Base-by-base conservation (phyloP, 92 coral and sea anemone genomes). In the Phymanthus crucifer region DNA sequence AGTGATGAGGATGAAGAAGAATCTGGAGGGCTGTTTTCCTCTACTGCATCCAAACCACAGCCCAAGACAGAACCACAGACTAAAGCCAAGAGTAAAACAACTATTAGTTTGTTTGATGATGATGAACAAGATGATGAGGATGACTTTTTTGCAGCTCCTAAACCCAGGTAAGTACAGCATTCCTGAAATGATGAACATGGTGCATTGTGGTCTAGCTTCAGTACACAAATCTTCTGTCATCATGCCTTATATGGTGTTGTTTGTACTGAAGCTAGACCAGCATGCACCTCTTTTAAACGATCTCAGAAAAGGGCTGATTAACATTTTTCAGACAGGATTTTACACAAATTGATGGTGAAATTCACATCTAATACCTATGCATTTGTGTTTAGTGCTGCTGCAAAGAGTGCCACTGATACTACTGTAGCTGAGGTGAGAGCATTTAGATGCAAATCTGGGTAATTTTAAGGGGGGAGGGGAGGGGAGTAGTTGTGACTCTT, bases 91-190 rank as follows among this genome's bases (percentile, higher is more conserved):
- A 11, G 91, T 73, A 92, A 92, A 69, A 90, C 98, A 14, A 96
- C 99, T 6, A 91, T 96, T 70, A 96, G 99, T 80, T 78, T 96
- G 84, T 96, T 96, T 89, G 99, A 96, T 83, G 98, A 95, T 57
- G 98, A 92, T 38, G 98, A 96, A 24, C 97, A 95, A 71, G 99
- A 93, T 32, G 96, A 91, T n/a, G 94, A 94, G 1, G 94, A 94
- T 3, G 98, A 92, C 9, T 83, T 79, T 71, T 92, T 92, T 80
- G 83, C 83, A 61, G 77, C 97, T 32, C 75, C 92, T 17, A 68
- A 87, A 34, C 72, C 68, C 7, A 61, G 68, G 68, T 61, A 61
- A n/a, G n/a, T n/a, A n/a, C n/a, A n/a, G n/a, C n/a, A n/a, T n/a
- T n/a, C n/a, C n/a, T n/a, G n/a, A n/a, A n/a, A n/a, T n/a, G n/a